These are phyloP conservation scores for Xanthorhoe designata DNA, from an alignment of 2,888 invertebrate species.

Conservation along the genomic window DNA sequence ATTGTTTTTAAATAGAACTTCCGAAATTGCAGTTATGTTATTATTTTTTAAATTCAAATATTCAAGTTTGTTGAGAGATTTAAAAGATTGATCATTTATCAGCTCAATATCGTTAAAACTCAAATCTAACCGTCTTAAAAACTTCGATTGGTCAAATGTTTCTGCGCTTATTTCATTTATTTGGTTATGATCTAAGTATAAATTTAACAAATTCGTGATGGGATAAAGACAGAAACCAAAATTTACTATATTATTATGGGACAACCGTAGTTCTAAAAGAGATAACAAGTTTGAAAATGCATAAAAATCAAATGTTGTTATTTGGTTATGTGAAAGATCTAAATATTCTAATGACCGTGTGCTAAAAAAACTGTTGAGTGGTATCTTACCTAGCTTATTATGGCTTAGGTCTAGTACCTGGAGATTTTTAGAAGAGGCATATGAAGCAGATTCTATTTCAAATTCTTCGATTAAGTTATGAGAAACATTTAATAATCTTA, in stretches of 20 bases:
- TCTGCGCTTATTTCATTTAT: conserved; percentile 13
- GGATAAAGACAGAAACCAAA: conserved; percentile 11
- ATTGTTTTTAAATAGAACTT: conserved; percentile 19
- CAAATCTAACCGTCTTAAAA: conserved; percentile 15
- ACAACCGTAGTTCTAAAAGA: conserved; percentile 8
- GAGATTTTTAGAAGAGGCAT: conserved; percentile 8
- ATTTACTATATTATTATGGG: conserved; percentile 20
- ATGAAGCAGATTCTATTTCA: background rate
- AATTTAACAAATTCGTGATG: conserved; percentile 7
- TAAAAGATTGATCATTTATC: conserved; percentile 21
- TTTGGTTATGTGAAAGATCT: conserved; percentile 26
- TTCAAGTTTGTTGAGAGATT: conserved; percentile 10
- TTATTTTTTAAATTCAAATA: conserved; percentile 18
- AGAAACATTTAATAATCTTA: conserved; percentile 9
- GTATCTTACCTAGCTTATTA: conserved; percentile 19
- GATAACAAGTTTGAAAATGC: conserved; percentile 16
- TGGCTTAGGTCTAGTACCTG: conserved; percentile 14
- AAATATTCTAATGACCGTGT: conserved; percentile 18
- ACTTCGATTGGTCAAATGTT: conserved; percentile 6
- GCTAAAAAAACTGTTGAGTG: conserved; percentile 15
- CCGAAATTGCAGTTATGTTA: conserved; percentile 6
- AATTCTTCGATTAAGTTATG: conserved; percentile 20
- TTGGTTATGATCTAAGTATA: conserved; percentile 20
- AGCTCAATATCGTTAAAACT: conserved; percentile 20
- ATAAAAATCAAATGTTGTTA: conserved; percentile 16